Base-by-base conservation (phyloP, 2,113 vertebrate genomes). In the Chamaea fasciata region DNA sequence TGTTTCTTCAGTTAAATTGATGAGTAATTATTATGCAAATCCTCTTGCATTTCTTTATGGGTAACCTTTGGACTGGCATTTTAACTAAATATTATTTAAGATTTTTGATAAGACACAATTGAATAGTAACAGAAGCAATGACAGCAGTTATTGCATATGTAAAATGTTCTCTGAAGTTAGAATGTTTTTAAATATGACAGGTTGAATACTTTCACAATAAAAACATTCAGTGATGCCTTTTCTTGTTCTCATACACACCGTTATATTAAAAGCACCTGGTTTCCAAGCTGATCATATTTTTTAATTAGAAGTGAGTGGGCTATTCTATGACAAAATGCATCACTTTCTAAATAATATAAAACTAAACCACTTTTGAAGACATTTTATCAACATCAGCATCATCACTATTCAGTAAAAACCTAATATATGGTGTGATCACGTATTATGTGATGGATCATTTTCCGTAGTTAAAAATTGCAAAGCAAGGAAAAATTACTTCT, bases 11-110 rank as follows among this genome's bases (percentile, higher is more conserved):
- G 28, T 82, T 89, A 65, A 81, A 59, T 42, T 86, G 80, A 53
- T 95, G 73, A 94, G 63, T 86, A 89, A 92, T 87, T 97, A 89
- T 73, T 92, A 78, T 69, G 70, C 41, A 91, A 94, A 92, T 67
- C 14, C 57, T 76, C 52, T 86, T 90, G 15, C 19, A 69, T 95
- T 84, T 88, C 41, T 96, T 93, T 83, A 69, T 75, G 57, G 46
- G 15, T 62, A 94, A 87, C 73, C 44, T 95, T 97, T 92, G 95
- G 82, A 90, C 26, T 87, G 78, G 21, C 28, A 46, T 93, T 87
- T 69, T 87, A 83, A 30, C 28, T 93, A 89, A 90, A 68, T 73
- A 92, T 94, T 96, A 49, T 64, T 22, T 94, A 80, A 79, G 33
- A 83, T 90, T 97, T 84, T 60, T 79, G 44, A 56, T 96, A 82